Conservation (phyloP, 2,888 invertebrate genomes). For the Iphiclides podalirius region DNA sequence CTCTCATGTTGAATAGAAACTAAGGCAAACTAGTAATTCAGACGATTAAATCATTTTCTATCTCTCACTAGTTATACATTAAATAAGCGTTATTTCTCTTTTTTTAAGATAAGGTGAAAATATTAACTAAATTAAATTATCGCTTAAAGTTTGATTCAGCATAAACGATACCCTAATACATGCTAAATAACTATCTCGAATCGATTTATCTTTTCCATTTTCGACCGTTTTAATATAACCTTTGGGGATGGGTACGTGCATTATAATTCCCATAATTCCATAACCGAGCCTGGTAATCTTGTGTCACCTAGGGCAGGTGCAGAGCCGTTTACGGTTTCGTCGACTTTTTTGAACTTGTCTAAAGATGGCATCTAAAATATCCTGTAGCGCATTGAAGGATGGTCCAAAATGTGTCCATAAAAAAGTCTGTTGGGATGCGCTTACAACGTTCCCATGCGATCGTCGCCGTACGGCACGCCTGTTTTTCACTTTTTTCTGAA, state of each 20-base stretch:
- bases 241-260: not conserved
- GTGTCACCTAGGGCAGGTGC: constrained; percentile 64
- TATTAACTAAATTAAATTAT: too few relatives aligned
- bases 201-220: not conserved
- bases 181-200: too few relatives aligned
- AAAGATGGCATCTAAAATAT: constrained; percentile 38
- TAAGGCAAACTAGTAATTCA: too few relatives aligned
- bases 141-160: too few relatives aligned
- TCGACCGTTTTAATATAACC: not conserved
- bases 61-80: too few relatives aligned
- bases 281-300: constrained; percentile 36
- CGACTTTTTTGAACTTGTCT: constrained; percentile 46
- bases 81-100: too few relatives aligned
- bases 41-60: too few relatives aligned
- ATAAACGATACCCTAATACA: too few relatives aligned
- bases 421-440: constrained; percentile 51
- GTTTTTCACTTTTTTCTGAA: constrained; percentile 56
- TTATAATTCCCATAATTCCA: constrained; percentile 20
- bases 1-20: too few relatives aligned
- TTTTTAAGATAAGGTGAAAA: too few relatives aligned
- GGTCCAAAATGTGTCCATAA: constrained; percentile 41
- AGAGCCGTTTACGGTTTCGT: constrained; percentile 57
- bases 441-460: constrained; percentile 70
- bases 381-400: constrained; percentile 45
- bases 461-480: constrained; percentile 57